Base-by-base conservation (phyloP, 2,888 invertebrate species). In the Caenorhabditis sp. region DNA sequence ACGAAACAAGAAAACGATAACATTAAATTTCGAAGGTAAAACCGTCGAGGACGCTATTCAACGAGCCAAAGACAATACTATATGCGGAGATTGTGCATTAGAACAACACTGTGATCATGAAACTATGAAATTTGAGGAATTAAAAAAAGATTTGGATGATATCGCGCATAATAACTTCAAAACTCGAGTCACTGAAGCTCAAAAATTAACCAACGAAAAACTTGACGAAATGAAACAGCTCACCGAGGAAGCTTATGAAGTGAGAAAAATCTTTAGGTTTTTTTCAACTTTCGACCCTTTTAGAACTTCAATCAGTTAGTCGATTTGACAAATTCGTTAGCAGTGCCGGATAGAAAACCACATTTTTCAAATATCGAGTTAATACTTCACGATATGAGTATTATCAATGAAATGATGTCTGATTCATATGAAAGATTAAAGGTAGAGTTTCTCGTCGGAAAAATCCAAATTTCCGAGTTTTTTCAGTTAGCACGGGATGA, bases 71-170 rank as follows among this genome's bases (percentile, higher is more conserved):
- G 12, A 1, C 10, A 31, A 50, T n/a, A 62, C 73, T 21, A 69
- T 69, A 37, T 73, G 73, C 27, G 69, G 69, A 0, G 73, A 73
- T 50, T 73, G 73, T 51, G 73, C 63, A 6, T 50, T 73, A 3
- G 68, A 73, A 8, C 26, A 19, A 3, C 73, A 73, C 60, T 58
- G 55, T 19, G 65, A 62, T 1, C 73, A 73, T 36, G 61, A 62
- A 37, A 66, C 61, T 6, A 65, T 59, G 53, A 58, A 57, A 27
- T 24, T 73, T n/a, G 49, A 60, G 14, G 50, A 51, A 23, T 50
- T 73, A 10, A 65, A 65, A 14, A 50, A 50, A 21, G 50, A n/a
- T 50, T 50, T 14, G n/a, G 50, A 50, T 19, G 19, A 19, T n/a
- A 50, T 50, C 17, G 4, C 3, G 17, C 19, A n/a, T 14, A n/a